phyloP scores from a whole-genome alignment of 2,797 vertebrate species.

The Cheirogaleus major region DNA sequence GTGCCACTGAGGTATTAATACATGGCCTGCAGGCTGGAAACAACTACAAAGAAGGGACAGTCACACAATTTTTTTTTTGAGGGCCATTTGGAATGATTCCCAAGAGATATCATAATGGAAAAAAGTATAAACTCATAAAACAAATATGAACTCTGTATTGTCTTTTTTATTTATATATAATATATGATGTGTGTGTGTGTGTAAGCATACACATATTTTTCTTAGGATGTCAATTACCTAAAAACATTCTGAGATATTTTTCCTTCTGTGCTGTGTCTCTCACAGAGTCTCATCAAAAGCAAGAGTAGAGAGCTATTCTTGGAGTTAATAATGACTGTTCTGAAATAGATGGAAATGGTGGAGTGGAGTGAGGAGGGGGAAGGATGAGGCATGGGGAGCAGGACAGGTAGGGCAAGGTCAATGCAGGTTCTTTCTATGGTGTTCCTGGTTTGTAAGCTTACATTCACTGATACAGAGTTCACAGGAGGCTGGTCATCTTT shows the following conservation, averaged over 20 bases:
- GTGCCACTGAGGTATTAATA: background rate
- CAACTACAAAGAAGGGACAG: background rate
- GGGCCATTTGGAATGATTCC: background rate
- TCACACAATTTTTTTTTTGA: background rate
- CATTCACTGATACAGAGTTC: background rate
- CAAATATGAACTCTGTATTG: background rate
- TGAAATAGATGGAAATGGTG: background rate
- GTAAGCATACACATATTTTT: background rate
- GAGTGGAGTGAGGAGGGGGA: background rate
- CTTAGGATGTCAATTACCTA: background rate
- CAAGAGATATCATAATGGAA: background rate
- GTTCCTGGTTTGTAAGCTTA: background rate
- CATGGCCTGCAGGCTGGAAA: background rate
- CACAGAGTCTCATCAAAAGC: background rate
- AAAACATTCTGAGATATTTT: background rate
- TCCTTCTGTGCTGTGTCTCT: background rate
- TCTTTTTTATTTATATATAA: background rate
- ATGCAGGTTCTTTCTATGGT: background rate
- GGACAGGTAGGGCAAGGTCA: background rate
- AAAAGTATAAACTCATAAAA: slow-evolving; percentile 13
- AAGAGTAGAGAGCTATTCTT: background rate
- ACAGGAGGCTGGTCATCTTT: background rate
- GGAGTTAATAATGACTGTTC: background rate
- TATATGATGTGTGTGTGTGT: too few relatives aligned
- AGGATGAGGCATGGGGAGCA: background rate